These are phyloP conservation scores for Thripadectes ignobilis DNA, from an alignment of 2,797 vertebrate genomes.

Conservation along the genomic window DNA sequence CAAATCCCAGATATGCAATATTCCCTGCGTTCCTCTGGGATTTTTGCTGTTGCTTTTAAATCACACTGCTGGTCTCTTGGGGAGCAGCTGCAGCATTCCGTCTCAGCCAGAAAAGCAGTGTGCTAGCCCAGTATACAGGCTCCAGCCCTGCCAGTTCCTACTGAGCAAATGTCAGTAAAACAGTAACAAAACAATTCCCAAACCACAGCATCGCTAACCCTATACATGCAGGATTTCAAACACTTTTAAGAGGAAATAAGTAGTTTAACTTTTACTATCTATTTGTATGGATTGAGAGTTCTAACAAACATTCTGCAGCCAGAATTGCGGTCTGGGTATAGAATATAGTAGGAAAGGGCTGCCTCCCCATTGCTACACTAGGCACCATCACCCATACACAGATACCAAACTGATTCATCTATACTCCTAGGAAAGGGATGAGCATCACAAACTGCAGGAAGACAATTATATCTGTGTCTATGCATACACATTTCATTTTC, in stretches of 20 bases:
- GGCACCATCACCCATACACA: neutral
- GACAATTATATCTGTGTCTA: neutral
- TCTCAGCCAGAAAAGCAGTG: slow-evolving; percentile 17
- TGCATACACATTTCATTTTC: neutral
- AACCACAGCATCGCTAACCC: neutral
- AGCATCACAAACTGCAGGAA: neutral
- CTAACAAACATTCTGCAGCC: neutral
- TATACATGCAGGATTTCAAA: neutral
- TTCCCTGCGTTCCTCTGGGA: neutral
- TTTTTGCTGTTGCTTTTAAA: slow-evolving; percentile 44
- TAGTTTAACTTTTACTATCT: neutral
- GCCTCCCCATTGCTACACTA: neutral
- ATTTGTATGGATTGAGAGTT: neutral
- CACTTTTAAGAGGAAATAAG: neutral
- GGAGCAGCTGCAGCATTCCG: slow-evolving; percentile 51
- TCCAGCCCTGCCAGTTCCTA: neutral
- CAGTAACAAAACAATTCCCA: neutral
- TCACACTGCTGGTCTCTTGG: neutral
- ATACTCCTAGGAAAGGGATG: neutral
- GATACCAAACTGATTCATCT: neutral
- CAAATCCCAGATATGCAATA: neutral
- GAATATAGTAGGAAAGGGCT: neutral
- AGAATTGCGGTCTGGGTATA: neutral
- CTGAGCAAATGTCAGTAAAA: neutral
- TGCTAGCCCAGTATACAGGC: neutral